phyloP scores from a whole-genome alignment of 2,888 invertebrate genomes.

The Lagria hirta region DNA sequence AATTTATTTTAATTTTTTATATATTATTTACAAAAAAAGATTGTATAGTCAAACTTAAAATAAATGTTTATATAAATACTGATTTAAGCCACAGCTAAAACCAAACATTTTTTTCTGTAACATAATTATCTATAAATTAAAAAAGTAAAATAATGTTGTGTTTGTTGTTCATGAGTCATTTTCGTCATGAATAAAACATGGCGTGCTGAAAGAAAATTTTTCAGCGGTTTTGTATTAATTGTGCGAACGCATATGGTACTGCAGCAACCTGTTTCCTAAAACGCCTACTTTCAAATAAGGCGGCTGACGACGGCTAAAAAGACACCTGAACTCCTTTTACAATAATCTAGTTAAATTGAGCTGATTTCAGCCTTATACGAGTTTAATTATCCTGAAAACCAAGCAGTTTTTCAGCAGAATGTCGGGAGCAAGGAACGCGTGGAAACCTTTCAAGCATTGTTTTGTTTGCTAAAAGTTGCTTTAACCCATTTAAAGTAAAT shows the following conservation, averaged over 20 bases:
- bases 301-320: slow-evolving; percentile 17
- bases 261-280: slow-evolving; percentile 30
- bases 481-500: too few species aligned
- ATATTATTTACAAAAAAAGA: too few species aligned
- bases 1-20: too few species aligned
- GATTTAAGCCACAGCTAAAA: too few species aligned
- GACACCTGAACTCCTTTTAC: slow-evolving; percentile 27
- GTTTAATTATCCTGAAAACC: too few species aligned
- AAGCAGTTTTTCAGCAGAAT: background rate
- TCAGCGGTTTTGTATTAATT: slow-evolving; percentile 27
- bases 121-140: too few species aligned
- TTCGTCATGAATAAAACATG: slow-evolving; percentile 26
- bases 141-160: too few species aligned
- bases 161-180: slow-evolving; percentile 20
- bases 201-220: slow-evolving; percentile 20
- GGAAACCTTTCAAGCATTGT: too few species aligned
- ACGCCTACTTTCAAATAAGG: slow-evolving; percentile 29
- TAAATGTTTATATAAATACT: too few species aligned
- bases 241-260: slow-evolving; percentile 27
- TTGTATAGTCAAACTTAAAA: too few species aligned
- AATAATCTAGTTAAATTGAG: slow-evolving; percentile 23
- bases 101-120: too few species aligned
- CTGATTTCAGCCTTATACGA: slow-evolving; percentile 16
- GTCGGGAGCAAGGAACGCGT: background rate
- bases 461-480: too few species aligned